Base-by-base conservation (phyloP, 1,140 invertebrate genomes). In the Trichonephila clavata region DNA sequence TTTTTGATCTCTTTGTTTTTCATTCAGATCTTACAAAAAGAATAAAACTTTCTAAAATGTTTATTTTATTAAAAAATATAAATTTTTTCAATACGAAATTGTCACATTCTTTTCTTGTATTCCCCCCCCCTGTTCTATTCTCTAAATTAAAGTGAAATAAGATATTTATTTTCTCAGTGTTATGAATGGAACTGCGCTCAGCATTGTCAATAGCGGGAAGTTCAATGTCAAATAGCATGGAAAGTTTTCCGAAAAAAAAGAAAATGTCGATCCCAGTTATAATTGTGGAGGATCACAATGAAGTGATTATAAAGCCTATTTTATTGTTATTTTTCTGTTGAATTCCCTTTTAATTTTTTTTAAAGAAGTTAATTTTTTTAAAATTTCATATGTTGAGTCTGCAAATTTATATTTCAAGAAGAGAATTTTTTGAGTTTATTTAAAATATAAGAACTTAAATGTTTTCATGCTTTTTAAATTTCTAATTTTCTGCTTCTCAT, bases 201-300 rank as follows among this genome's bases (percentile, higher is more conserved):
- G 10, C 21, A 65, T 57, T 84, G 59, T 63, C 86, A 39, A 21
- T 4, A 87, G 89, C 90, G 90, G 80, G 90, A 92, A 86, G 24
- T 92, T 92, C 71, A 84, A 92, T 84, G 50, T 39, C 27, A n/a
- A 86, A 39, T 21, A 60, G 1, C 2, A 92, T 63, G 77, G 80
- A 60, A 57, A 43, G 43, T 10, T 7, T 18, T 6, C 24, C 39
- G 6, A 93, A 93, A 57, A 93, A 93, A 88, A 32, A 24, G 57
- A 93, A 93, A 80, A 93, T 20, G n/a, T 24, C 10, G n/a, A 60
- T 93, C 6, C 84, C 92, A 20, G 86, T 88, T n/a, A 57, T 87
- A 88, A 96, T 98, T 32, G 98, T 97, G 0, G 97, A 98, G 95
- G 97, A 97, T 94, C 97, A 98, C 95, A 97, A 98, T 95, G 97